Base-by-base conservation (phyloP, 2,888 invertebrate genomes). In the Brassicogethes aeneus region DNA sequence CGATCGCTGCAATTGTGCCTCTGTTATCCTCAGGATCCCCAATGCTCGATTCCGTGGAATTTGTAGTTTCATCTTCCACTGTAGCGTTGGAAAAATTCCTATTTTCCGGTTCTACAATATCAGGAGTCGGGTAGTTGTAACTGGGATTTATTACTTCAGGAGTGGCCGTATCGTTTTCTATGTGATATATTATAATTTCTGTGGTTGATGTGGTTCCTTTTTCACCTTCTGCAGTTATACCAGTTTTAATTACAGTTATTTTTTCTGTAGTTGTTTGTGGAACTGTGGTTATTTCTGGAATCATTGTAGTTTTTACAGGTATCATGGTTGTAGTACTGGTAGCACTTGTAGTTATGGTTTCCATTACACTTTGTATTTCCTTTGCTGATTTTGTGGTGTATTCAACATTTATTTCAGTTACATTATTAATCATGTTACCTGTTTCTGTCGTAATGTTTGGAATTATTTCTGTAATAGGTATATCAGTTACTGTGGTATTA, bases 1-100 rank as follows among this genome's bases (percentile, higher is more conserved):
- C 80, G 44, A 89, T 84, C 10, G 89, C 89, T 8, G 86, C 82
- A 37, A 87, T 81, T 3, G 85, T 82, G 41, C 83, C 84, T 1
- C 78, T 75, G 33, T 77, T 75, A 2, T 72, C 70, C 61, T 67
- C 50, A 14, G 44, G 40, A 23, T 44, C 41, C 55, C 67, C 54
- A 3, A 50, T 48, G 53, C 65, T 45, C 46, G 60, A 51, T 56
- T 64, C 16, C 3, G 70, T 40, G 66, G 74, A 3, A 65, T 46
- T 41, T 3, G 70, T 56, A 64, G 29, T 40, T 29, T 39, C 37
- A 12, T 53, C 48, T 3, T 52, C 15, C 64, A 69, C 32, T 56
- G 68, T 14, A 51, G 56, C 45, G 13, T 17, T 23, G 3, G 35
- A 12, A 16, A 13, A 15, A 10, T 10, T 36, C 35, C 34, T 44